These are phyloP conservation scores for Benitochromis conjunctus DNA, from an alignment of 2,113 vertebrate species.

Conservation along the genomic window DNA sequence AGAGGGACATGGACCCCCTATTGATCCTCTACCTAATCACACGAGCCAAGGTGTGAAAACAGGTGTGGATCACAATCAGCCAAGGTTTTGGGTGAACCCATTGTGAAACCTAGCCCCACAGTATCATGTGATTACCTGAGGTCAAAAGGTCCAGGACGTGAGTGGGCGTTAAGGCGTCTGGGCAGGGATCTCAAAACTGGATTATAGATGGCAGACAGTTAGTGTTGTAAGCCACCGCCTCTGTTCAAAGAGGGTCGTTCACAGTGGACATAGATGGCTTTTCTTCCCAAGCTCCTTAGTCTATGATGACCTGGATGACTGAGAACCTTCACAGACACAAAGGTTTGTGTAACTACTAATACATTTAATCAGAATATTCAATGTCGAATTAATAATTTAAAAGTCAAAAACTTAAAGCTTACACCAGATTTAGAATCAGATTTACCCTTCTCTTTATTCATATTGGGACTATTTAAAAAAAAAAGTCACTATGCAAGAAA, in stretches of 20 bases:
- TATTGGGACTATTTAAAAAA: neutral
- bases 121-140: neutral
- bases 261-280: neutral
- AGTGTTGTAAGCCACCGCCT: neutral
- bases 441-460: neutral
- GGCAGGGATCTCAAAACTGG: neutral
- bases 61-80: neutral
- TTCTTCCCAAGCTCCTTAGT: neutral
- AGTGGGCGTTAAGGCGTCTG: neutral
- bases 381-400: neutral
- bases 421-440: neutral
- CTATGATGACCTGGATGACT: neutral
- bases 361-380: neutral
- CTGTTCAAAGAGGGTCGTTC: neutral
- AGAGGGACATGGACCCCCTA: neutral
- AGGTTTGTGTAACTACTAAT: neutral
- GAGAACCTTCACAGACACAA: neutral
- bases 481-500: neutral
- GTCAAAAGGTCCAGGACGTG: neutral
- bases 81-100: neutral
- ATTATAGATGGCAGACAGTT: neutral
- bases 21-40: neutral
- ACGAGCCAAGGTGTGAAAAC: neutral
- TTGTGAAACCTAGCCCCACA: neutral
- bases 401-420: neutral